Evolutionary conservation across 30 jellyfish, hydroid and myxozoan genomes (phyloP).

Genomic region (Mastigias papua): DNA sequence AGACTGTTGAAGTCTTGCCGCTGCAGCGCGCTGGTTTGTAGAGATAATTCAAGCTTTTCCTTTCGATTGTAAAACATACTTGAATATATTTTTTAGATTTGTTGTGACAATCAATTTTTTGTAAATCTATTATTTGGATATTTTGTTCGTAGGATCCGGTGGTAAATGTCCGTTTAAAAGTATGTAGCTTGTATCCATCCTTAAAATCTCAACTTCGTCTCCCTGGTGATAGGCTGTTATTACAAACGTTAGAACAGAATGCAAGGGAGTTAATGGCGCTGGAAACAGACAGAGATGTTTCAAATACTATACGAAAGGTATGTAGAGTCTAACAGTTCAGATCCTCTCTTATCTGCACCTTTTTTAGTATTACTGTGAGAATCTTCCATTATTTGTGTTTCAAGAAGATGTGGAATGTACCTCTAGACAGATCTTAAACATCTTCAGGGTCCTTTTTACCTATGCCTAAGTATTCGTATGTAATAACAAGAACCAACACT

Average conservation of each 20-base stretch:
- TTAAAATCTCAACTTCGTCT: constrained; percentile 82
- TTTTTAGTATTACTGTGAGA: not conserved
- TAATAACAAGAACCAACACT: not conserved
- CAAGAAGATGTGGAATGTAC: not conserved
- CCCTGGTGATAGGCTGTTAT: constrained; percentile 85
- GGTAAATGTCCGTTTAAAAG: constrained; percentile 85
- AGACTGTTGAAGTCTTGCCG: no score
- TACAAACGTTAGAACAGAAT: constrained; percentile 82
- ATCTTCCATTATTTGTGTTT: not conserved
- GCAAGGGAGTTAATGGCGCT: constrained; percentile 90
- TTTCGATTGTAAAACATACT: no score
- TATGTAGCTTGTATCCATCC: constrained; percentile 80
- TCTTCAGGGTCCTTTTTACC: not conserved
- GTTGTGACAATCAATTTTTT: not conserved
- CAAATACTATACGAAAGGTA: constrained; percentile 80
- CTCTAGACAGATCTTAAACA: not conserved
- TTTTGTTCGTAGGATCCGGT: constrained; percentile 90
- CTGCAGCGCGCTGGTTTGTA: no score
- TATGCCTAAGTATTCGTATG: not conserved
- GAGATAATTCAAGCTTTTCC: no score
- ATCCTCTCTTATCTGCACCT: not conserved
- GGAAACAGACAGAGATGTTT: constrained; percentile 88
- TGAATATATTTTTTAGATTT: not conserved
- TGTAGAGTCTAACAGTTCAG: not conserved
- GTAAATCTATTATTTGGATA: no score